Conservation (phyloP, 2,888 invertebrate species). For the Eucera pruinosa region DNA sequence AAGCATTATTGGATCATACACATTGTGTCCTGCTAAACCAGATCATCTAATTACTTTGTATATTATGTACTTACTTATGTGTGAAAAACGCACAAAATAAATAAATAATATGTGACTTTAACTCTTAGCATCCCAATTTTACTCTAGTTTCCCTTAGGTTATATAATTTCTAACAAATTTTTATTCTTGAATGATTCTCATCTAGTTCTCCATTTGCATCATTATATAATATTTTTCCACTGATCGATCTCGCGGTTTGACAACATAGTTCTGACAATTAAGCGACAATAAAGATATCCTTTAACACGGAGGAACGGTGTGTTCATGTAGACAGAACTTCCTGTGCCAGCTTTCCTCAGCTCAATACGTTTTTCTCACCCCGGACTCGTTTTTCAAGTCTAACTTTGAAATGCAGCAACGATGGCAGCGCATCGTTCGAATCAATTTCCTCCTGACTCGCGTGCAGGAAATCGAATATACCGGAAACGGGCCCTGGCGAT, state of each 20-base stretch:
- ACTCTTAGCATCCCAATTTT: no score
- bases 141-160: no score
- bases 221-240: no score
- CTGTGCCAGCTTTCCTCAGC: background rate
- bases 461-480: constrained; percentile 74
- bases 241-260: background rate
- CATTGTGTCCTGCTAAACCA: no score
- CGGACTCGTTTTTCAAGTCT: constrained; percentile 33
- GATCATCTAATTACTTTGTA: no score
- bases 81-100: no score
- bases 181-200: no score
- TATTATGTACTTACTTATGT: no score
- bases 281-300: background rate
- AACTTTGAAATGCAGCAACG: constrained; percentile 44
- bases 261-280: background rate
- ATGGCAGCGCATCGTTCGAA: constrained; percentile 57
- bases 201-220: no score
- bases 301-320: background rate
- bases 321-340: background rate
- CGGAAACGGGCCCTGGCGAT: constrained; percentile 62
- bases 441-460: constrained; percentile 72
- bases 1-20: no score
- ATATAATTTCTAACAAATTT: no score
- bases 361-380: constrained; percentile 11
- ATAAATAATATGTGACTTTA: no score